A percentile compares a stretch with the other conserved stretches of the same genome.
Conservation (phyloP, 2,888 invertebrate genomes). For the Eupeodes latifasciatus region DNA sequence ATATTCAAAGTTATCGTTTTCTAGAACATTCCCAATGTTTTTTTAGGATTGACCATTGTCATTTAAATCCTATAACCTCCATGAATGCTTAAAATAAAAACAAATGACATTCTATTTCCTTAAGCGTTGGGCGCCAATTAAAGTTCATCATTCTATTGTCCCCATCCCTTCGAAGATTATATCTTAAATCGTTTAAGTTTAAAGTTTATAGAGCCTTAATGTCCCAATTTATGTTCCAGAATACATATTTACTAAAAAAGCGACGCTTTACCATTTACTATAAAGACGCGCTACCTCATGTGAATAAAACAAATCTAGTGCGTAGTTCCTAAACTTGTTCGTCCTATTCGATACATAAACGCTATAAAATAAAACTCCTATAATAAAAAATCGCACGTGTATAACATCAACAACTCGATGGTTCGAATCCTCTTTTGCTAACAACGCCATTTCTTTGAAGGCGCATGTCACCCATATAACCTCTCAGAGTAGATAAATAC, state of each 20-base stretch:
- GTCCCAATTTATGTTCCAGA: background rate
- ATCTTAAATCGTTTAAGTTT: background rate
- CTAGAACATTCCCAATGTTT: too few relatives aligned
- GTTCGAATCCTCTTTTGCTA: background rate
- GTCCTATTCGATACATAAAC: background rate
- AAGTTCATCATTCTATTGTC: too few relatives aligned
- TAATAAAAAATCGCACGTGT: conserved; percentile 31
- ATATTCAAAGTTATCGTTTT: too few relatives aligned
- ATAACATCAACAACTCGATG: background rate
- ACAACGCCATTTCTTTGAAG: conserved; percentile 29
- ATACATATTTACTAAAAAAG: background rate
- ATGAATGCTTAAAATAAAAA: too few relatives aligned
- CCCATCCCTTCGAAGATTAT: too few relatives aligned
- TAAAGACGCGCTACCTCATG: background rate
- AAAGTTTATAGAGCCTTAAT: background rate
- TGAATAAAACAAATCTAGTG: conserved; percentile 19
- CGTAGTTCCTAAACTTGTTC: conserved; percentile 19
- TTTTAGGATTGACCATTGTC: too few relatives aligned
- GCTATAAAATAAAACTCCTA: background rate
- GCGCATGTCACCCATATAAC: conserved; percentile 38
- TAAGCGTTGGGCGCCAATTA: too few relatives aligned
- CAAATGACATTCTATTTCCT: too few relatives aligned
- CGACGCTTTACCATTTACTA: conserved; percentile 2
- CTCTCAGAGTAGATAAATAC: conserved; percentile 1
- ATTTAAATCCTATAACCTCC: too few relatives aligned